phyloP scores from a whole-genome alignment of 1,140 invertebrate genomes.

The Bombus soroeensis region DNA sequence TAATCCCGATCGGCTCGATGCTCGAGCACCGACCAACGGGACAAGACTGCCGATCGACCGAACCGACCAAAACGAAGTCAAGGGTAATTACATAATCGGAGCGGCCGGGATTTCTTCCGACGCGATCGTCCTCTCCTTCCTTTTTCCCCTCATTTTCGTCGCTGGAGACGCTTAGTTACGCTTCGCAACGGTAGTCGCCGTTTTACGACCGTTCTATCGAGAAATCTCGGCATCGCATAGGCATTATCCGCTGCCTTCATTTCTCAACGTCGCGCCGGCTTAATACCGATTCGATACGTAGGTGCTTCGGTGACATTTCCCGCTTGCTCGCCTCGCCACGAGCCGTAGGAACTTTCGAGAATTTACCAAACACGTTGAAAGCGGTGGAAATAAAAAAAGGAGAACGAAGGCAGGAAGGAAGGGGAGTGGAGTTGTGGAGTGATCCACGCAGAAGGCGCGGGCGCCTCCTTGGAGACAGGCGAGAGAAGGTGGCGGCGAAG shows the following conservation, averaged over 20 bases:
- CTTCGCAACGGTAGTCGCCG: background rate
- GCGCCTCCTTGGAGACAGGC: background rate
- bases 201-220: background rate
- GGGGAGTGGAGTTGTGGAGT: background rate
- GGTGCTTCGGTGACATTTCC: background rate
- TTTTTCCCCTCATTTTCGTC: background rate
- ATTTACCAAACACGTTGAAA: background rate
- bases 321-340: background rate
- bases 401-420: background rate
- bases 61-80: conserved; percentile 5
- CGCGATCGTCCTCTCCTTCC: no score
- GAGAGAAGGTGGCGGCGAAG: conserved; percentile 5
- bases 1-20: background rate
- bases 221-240: background rate
- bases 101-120: background rate
- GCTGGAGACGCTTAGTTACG: background rate
- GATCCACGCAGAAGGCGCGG: background rate
- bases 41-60: conserved; percentile 1
- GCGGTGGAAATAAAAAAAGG: background rate
- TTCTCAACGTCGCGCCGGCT: background rate
- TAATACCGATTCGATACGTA: background rate
- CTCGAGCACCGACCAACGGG: background rate
- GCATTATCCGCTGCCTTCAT: background rate
- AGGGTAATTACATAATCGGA: conserved; percentile 21
- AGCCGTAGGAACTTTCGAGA: background rate